These are phyloP conservation scores for Vanessa atalanta DNA, from an alignment of 1,140 invertebrate genomes.

Conservation along the genomic window DNA sequence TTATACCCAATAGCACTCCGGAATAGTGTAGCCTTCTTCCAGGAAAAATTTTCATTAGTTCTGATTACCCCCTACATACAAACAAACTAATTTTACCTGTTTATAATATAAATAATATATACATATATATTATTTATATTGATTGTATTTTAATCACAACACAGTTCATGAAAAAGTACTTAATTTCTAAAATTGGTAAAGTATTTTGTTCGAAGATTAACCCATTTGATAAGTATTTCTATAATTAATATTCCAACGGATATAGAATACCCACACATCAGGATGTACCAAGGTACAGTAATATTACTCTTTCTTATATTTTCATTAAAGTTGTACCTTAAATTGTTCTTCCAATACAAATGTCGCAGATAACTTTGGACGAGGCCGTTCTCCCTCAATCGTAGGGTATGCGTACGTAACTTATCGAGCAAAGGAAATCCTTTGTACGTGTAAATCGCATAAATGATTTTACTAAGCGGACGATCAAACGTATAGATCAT, in stretches of 20 bases:
- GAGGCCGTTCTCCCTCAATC: constrained; percentile 55
- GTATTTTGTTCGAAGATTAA: neutral
- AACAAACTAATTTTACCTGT: too few species aligned
- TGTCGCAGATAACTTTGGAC: constrained; percentile 34
- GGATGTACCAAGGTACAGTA: constrained; percentile 47
- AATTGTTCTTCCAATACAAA: constrained; percentile 26
- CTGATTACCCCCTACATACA: too few species aligned
- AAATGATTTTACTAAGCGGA: constrained; percentile 48
- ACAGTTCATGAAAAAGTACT: too few species aligned
- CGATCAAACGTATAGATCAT: constrained; percentile 43
- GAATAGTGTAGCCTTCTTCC: too few species aligned
- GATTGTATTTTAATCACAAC: too few species aligned
- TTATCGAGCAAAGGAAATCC: constrained; percentile 52
- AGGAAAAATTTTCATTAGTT: too few species aligned
- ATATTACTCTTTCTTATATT: constrained; percentile 20
- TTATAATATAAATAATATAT: too few species aligned
- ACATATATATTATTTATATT: too few species aligned
- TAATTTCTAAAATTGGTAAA: too few species aligned
- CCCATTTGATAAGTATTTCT: constrained; percentile 37
- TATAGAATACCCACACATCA: constrained; percentile 35
- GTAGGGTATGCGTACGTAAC: constrained; percentile 39
- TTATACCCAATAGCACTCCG: too few species aligned
- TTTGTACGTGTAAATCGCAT: constrained; percentile 56
- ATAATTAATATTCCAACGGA: constrained; percentile 39
- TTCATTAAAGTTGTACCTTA: constrained; percentile 24